Conservation (phyloP, 2,113 vertebrate genomes). For the Thomomys bottae region DNA sequence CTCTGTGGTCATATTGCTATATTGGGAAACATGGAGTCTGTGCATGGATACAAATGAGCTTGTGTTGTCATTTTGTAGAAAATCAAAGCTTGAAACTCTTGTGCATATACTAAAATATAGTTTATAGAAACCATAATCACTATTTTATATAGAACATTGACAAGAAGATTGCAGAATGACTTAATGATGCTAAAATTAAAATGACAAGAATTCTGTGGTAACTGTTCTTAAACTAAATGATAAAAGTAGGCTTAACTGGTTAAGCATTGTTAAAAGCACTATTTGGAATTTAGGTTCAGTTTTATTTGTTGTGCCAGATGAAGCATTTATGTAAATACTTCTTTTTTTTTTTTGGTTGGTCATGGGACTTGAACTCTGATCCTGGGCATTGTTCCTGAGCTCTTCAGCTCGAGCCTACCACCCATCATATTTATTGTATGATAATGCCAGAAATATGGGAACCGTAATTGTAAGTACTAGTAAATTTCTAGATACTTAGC, state of each 20-base stretch:
- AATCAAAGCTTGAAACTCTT: not conserved
- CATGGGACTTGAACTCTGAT: no score
- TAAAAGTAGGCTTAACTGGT: not conserved
- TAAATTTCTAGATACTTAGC: not conserved
- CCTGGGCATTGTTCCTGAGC: no score
- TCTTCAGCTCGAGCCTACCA: no score
- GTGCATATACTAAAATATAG: not conserved
- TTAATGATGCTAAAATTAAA: constrained; percentile 49
- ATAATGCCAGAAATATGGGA: constrained; percentile 1
- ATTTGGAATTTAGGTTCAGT: not conserved
- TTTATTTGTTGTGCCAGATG: constrained; percentile 11
- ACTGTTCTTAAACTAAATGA: not conserved
- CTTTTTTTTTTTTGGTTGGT: not conserved
- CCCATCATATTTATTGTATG: constrained; percentile 19
- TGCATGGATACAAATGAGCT: not conserved
- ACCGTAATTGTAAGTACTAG: constrained; percentile 18
- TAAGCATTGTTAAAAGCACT: not conserved
- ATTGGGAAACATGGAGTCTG: not conserved
- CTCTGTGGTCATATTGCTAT: not conserved
- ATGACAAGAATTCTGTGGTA: constrained; percentile 1
- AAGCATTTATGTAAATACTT: not conserved
- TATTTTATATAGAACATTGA: not conserved
- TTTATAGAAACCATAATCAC: not conserved
- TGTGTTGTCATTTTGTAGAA: not conserved
- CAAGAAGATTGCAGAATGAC: constrained; percentile 19